Base-by-base conservation (phyloP, 2,888 invertebrate genomes). In the Nomada lathburiana region DNA sequence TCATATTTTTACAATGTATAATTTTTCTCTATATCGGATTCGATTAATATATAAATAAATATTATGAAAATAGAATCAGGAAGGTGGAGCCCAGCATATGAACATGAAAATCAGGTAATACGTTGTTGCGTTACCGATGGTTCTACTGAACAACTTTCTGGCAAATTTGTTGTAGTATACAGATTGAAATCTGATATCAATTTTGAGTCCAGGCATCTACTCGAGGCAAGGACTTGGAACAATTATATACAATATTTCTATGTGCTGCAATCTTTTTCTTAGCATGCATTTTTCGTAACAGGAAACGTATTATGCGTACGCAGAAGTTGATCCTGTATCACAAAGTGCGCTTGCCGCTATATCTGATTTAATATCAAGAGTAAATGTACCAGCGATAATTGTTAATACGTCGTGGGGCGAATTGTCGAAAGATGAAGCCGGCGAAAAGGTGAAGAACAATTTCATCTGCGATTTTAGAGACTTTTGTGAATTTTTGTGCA, bases 81-180 rank as follows among this genome's bases (percentile, higher is more conserved):
- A 44, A 94, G 96, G 74, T 95, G 94, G 92, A 93, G 94, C 72
- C 94, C 94, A 3, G 94, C 94, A 16, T 71, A 89, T 2, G 79
- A 89, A 4, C 77, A 89, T 72, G 92, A 93, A 80, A 52, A 23
- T 5, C 85, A 89, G 71, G 94, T 96, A 85, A 94, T 95, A 83
- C 95, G 96, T 70, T 94, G 95, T 1, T 95, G 96, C 79, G 94
- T 97, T 69, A 96, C 96, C 0, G 95, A 96, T 92, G 96, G 96
- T 26, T 93, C 94, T 29, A 94, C 94, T 29, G 94, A 95, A 84
- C 93, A 94, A 73, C 94, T 97, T 29, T 94, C 94, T 75, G 97
- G 96, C 4, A 94, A 94, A 89, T 96, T 96, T 92, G 94, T 97
- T n/a, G 96, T 96, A 52, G 96, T 96, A 87, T 96, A 97, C 91